phyloP scores from a whole-genome alignment of 2,797 vertebrate species.

The Schizothorax lantsangensis region DNA sequence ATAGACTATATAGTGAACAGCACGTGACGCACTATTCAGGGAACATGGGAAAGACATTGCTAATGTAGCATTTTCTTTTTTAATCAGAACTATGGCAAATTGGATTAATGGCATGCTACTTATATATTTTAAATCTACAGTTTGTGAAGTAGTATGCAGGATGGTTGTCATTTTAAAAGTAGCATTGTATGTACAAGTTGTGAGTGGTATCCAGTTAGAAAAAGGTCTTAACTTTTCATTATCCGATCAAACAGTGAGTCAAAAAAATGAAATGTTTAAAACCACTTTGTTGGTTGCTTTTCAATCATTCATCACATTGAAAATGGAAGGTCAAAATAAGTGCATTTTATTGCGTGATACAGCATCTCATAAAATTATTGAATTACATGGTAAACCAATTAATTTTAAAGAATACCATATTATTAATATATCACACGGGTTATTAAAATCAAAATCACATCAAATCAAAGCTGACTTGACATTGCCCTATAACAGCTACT shows the following conservation, averaged over 20 bases:
- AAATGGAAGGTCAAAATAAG: neutral
- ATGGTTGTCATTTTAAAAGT: neutral
- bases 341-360: neutral
- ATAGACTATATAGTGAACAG: neutral
- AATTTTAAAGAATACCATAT: neutral
- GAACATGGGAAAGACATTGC: neutral
- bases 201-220: neutral
- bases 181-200: neutral
- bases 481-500: neutral
- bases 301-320: neutral
- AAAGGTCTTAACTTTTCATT: neutral
- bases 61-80: neutral
- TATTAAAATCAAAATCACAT: too few species aligned
- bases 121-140: neutral
- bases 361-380: neutral
- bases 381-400: neutral
- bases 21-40: neutral
- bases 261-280: neutral
- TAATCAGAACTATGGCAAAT: neutral
- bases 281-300: neutral
- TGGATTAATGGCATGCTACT: neutral
- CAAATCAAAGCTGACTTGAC: neutral
- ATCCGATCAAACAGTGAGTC: neutral
- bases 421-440: neutral
- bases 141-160: neutral